A percentile compares a stretch with the other conserved stretches of the same genome.
Conservation (phyloP, 2,113 vertebrate genomes). For the Lepus europaeus region DNA sequence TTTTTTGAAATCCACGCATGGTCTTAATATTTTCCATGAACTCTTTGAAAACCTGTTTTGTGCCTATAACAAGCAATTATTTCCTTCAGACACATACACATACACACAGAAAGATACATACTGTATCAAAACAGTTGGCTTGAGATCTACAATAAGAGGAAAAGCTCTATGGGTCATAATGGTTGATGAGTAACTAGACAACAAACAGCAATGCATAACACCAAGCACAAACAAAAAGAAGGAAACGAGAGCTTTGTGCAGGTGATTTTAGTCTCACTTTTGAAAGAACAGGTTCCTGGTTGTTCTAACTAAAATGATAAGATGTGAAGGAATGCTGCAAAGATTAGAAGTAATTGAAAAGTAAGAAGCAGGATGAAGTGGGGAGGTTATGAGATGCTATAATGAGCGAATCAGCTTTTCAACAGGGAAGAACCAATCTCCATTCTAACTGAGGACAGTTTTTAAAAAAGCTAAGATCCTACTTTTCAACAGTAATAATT, state of each 20-base stretch:
- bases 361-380: not conserved
- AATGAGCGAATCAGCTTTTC: not conserved
- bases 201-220: not conserved
- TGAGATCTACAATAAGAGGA: not conserved
- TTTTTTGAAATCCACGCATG: not conserved
- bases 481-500: not conserved
- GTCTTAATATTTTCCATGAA: too few species aligned
- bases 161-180: not conserved
- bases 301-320: not conserved
- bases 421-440: not conserved
- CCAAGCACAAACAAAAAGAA: not conserved
- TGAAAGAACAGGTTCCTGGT: not conserved
- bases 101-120: not conserved
- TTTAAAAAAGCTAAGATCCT: not conserved
- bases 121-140: not conserved
- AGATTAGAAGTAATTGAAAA: slow-evolving; percentile 43
- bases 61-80: not conserved
- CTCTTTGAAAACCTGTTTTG: not conserved
- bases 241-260: not conserved
- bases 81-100: not conserved
- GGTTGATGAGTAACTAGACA: not conserved
- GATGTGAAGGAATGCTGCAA: slow-evolving; percentile 12
- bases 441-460: not conserved
- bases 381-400: not conserved
- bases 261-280: not conserved